phyloP scores from a whole-genome alignment of 2,888 invertebrate genomes.

The Mesorhabditis sp. region DNA sequence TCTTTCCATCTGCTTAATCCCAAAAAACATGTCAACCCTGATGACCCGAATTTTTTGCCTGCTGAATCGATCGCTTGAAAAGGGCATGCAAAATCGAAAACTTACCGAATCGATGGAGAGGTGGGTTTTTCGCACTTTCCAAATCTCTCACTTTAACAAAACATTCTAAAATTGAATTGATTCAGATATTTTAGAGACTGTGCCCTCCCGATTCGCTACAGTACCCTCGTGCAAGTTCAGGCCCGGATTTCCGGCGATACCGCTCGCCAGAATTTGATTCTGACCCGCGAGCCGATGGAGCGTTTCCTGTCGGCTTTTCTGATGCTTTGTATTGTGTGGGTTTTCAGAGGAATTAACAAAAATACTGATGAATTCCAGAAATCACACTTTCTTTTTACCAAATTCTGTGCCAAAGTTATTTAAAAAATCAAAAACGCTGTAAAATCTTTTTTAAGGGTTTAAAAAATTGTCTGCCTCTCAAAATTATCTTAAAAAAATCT shows the following conservation, averaged over 20 bases:
- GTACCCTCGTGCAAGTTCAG: not conserved
- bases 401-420: no score
- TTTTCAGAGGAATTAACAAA: no score
- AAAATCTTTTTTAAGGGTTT: no score
- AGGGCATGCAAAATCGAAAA: not conserved
- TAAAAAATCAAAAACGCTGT: no score
- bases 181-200: not conserved
- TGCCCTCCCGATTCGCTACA: not conserved
- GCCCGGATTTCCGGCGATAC: not conserved
- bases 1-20: no score
- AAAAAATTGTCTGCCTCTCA: no score
- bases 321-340: not conserved
- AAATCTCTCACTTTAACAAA: no score
- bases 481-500: no score
- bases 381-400: no score
- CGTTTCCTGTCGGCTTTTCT: not conserved
- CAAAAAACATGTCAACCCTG: no score
- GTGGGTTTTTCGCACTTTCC: not conserved
- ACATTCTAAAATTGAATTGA: no score
- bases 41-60: not conserved
- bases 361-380: no score
- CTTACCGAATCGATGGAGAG: not conserved
- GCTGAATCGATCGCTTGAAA: not conserved
- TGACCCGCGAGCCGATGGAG: not conserved
- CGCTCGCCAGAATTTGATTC: not conserved